Conservation (phyloP, 2,797 vertebrate species). For the Eupleurogrammus muticus region DNA sequence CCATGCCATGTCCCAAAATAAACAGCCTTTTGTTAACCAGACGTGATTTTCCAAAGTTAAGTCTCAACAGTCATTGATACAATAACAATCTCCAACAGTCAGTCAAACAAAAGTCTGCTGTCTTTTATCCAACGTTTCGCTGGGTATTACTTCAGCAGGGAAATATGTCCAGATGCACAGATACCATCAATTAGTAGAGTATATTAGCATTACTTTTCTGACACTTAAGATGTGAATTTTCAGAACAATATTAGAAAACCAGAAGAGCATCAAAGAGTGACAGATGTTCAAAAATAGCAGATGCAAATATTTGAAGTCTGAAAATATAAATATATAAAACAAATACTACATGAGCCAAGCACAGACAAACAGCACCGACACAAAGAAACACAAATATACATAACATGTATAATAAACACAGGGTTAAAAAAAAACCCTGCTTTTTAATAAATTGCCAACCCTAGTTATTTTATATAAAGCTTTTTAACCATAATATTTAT, state of each 20-base stretch:
- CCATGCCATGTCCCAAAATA: conserved; percentile 73
- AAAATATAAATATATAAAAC: conserved; percentile 8
- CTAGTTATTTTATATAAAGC: too few species aligned
- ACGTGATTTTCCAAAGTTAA: conserved; percentile 74
- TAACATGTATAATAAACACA: neutral
- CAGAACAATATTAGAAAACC: conserved; percentile 14
- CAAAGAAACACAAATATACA: neutral
- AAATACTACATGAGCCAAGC: conserved; percentile 3
- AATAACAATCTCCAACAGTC: conserved; percentile 78
- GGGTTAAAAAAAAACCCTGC: neutral
- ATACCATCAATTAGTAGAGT: conserved; percentile 37
- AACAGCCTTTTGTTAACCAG: conserved; percentile 78
- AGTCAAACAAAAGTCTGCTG: conserved; percentile 76
- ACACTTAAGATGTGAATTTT: conserved; percentile 2
- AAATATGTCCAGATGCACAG: conserved; percentile 57
- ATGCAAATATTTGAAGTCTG: conserved; percentile 30
- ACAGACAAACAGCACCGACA: neutral
- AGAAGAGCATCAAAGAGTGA: neutral
- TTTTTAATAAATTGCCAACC: too few species aligned
- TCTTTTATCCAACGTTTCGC: conserved; percentile 69
- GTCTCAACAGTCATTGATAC: conserved; percentile 76
- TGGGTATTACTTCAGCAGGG: conserved; percentile 42
- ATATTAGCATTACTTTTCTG: conserved; percentile 1
- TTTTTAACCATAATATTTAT: too few species aligned
- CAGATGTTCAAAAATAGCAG: conserved; percentile 31